These are phyloP conservation scores for Danionella dracula DNA, from an alignment of 2,797 vertebrate species.

Conservation along the genomic window DNA sequence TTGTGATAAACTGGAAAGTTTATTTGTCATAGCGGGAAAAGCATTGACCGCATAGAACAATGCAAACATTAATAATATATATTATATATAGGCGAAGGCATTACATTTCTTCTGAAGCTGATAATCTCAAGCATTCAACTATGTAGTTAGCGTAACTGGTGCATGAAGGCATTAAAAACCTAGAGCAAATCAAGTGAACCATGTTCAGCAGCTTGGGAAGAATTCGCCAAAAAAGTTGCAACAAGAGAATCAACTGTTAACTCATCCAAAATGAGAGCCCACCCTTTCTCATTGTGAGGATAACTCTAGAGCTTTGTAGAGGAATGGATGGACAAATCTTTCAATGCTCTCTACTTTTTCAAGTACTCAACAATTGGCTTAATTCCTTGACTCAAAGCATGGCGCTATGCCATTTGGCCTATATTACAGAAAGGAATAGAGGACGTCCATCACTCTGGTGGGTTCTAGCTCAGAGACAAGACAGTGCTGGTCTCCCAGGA, in stretches of 20 bases:
- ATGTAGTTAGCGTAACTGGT: background rate
- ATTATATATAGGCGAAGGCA: too few relatives aligned
- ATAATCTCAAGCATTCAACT: background rate
- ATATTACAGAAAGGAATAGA: slow-evolving; percentile 51
- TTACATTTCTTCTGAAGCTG: too few relatives aligned
- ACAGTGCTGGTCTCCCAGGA: slow-evolving; percentile 57
- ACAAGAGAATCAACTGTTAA: slow-evolving; percentile 32
- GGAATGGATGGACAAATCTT: slow-evolving; percentile 55
- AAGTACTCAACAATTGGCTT: slow-evolving; percentile 53
- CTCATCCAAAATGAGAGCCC: slow-evolving; percentile 18
- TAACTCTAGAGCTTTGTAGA: slow-evolving; percentile 42
- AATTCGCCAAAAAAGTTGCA: background rate
- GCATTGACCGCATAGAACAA: too few relatives aligned
- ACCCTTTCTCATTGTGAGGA: slow-evolving; percentile 23
- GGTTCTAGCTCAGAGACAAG: slow-evolving; percentile 58
- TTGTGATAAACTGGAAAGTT: too few relatives aligned
- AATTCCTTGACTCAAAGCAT: slow-evolving; percentile 57
- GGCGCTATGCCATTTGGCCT: slow-evolving; percentile 65
- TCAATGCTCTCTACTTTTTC: slow-evolving; percentile 62
- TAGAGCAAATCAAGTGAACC: background rate
- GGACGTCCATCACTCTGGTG: slow-evolving; percentile 54
- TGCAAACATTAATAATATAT: too few relatives aligned
- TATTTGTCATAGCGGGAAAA: too few relatives aligned
- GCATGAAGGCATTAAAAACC: background rate
- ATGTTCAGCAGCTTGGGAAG: background rate